Base-by-base conservation (phyloP, 2,797 vertebrate genomes). In the Setipinna tenuifilis region DNA sequence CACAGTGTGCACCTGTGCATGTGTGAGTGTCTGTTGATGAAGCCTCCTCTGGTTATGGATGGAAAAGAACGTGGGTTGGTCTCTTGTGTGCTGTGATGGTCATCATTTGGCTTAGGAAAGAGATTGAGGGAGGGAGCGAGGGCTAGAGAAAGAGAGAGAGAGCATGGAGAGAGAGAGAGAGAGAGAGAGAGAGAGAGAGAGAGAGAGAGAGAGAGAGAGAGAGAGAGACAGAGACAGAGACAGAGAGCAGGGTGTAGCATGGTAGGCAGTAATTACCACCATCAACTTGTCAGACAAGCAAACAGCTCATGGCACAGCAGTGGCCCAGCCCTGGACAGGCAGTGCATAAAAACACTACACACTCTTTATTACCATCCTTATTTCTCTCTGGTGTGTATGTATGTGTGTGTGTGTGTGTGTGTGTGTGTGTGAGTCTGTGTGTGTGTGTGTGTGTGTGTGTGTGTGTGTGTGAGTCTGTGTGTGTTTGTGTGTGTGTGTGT, bases 261-360 rank as follows among this genome's bases (percentile, higher is more conserved):
- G 11, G 57, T 58, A 58, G 16, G 12, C 3, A 12, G 57, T 58
- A 58, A 58, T 58, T 58, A 58, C 57, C 57, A 58, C 16, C 17
- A 58, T 58, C 57, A 58, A 58, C 57, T 58, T 58, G 57, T 19
- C 57, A 58, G 57, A 11, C 12, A 14, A 58, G 57, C 46, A n/a
- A n/a, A n/a, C 48, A 50, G 48, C 48, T 1, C 48, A 50, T 19
- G 16, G 57, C 57, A 14, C 57, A 58, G 16, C 57, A 16, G 57
- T 58, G 57, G 57, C 11, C 23, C 41, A 21, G 85, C 84, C 84
- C 78, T 61, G 61, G 86, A 86, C 89, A 90, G 88, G 46, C 71
- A 31, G 25, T 68, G 84, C 71, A 89, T 91, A 87, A 92, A 92
- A 90, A 81, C 46, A 48, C 46, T 48, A 10, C 46, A 58, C 57